These are phyloP conservation scores for Sardinella longiceps DNA, from an alignment of 2,797 vertebrate genomes.

Conservation along the genomic window DNA sequence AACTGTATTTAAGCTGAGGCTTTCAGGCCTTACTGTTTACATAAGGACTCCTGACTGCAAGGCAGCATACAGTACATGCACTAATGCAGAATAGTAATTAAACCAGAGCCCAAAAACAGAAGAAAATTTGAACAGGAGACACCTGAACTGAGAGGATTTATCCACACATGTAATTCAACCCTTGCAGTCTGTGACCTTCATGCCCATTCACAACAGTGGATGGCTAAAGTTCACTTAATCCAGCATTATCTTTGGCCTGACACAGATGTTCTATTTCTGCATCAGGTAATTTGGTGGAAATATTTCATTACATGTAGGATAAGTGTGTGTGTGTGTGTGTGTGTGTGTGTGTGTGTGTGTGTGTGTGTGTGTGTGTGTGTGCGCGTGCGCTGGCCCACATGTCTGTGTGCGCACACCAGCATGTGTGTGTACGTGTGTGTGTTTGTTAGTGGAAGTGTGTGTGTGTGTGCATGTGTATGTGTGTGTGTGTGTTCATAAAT, in stretches of 20 bases:
- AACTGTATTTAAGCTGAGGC: background rate
- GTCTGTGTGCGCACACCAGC: background rate
- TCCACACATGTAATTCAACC: conserved; percentile 24
- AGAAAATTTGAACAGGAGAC: background rate
- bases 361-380: background rate
- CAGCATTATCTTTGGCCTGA: background rate
- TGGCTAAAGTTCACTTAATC: background rate
- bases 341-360: background rate
- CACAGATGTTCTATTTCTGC: conserved; percentile 23
- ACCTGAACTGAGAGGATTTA: conserved; percentile 18
- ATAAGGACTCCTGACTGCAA: background rate
- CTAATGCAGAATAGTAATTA: background rate
- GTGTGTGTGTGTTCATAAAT: background rate
- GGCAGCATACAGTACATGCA: background rate
- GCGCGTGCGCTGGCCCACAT: too few relatives aligned
- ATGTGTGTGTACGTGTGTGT: background rate
- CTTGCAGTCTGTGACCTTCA: conserved; percentile 10
- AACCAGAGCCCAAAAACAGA: background rate
- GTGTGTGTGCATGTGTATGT: background rate
- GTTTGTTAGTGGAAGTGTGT: too few relatives aligned
- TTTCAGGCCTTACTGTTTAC: background rate
- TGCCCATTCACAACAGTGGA: background rate
- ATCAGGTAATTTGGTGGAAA: conserved; percentile 25
- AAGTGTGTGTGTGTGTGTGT: background rate
- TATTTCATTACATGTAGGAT: conserved; percentile 19